Conservation (phyloP, 2,797 vertebrate genomes). For the Dallia pectoralis region DNA sequence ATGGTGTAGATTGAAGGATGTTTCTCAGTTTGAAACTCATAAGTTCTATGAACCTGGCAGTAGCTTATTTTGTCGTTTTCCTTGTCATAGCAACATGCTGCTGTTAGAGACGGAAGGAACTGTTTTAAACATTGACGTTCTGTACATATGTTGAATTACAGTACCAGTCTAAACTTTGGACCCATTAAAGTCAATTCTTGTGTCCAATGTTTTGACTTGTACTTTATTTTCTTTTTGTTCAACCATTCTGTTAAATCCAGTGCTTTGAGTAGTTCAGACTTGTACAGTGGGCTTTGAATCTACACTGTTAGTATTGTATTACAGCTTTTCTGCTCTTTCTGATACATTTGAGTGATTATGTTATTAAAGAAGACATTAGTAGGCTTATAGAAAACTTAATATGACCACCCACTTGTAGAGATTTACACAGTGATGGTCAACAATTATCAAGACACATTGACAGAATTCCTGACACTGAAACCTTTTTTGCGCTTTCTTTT, state of each 20-base stretch:
- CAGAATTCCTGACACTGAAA: neutral
- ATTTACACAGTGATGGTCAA: neutral
- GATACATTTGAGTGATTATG: neutral
- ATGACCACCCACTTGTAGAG: neutral
- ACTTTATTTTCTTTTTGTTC: neutral
- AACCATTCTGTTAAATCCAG: slow-evolving; percentile 2
- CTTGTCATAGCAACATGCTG: neutral
- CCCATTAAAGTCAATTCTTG: no score
- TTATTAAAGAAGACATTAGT: neutral
- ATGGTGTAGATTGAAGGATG: neutral
- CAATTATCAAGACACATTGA: neutral
- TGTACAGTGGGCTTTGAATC: neutral
- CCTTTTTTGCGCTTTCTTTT: neutral
- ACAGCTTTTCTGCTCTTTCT: neutral
- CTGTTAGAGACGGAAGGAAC: neutral
- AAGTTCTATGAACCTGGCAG: neutral
- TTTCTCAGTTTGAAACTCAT: neutral
- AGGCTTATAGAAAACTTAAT: neutral
- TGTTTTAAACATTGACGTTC: neutral
- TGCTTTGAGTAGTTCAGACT: neutral
- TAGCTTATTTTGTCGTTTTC: neutral
- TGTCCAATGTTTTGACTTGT: no score
- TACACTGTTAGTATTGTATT: neutral
- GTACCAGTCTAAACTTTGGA: no score
- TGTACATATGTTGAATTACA: neutral